Evolutionary conservation across 2,888 invertebrate species (phyloP).

Genomic region (Eurytoma californica): DNA sequence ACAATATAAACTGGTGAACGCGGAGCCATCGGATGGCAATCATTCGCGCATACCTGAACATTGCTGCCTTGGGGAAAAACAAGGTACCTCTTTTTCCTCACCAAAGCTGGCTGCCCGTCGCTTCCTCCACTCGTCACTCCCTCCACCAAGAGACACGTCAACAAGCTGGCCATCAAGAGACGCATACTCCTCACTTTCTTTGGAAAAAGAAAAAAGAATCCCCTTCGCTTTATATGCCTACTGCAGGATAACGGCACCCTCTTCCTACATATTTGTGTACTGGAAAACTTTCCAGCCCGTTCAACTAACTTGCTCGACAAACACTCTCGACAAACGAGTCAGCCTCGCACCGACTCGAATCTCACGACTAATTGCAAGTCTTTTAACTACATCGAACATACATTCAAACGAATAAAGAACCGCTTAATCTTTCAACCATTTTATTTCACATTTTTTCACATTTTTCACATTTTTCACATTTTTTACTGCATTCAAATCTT

Average conservation of each 20-base stretch:
- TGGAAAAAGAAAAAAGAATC: too few relatives aligned
- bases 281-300: constrained; percentile 4
- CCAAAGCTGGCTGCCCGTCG: constrained; percentile 61
- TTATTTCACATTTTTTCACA: too few relatives aligned
- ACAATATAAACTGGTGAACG: too few relatives aligned
- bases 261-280: constrained; percentile 4
- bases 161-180: background rate
- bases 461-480: too few relatives aligned
- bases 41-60: constrained; percentile 75
- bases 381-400: too few relatives aligned
- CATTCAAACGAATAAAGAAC: too few relatives aligned
- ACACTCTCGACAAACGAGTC: constrained; percentile 1
- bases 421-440: too few relatives aligned
- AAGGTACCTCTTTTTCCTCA: constrained; percentile 77
- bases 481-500: background rate
- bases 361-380: too few relatives aligned
- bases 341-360: too few relatives aligned
- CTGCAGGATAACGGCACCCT: background rate
- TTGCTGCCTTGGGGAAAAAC: constrained; percentile 81
- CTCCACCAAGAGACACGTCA: constrained; percentile 7
- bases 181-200: too few relatives aligned
- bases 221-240: background rate
- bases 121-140: background rate
- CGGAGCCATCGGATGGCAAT: too few relatives aligned
- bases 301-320: constrained; percentile 44